Percentiles rank a stretch among this genome's conserved stretches.
These are phyloP conservation scores for Drosophila recens DNA, from an alignment of 2,888 invertebrate genomes.

Conservation along the genomic window DNA sequence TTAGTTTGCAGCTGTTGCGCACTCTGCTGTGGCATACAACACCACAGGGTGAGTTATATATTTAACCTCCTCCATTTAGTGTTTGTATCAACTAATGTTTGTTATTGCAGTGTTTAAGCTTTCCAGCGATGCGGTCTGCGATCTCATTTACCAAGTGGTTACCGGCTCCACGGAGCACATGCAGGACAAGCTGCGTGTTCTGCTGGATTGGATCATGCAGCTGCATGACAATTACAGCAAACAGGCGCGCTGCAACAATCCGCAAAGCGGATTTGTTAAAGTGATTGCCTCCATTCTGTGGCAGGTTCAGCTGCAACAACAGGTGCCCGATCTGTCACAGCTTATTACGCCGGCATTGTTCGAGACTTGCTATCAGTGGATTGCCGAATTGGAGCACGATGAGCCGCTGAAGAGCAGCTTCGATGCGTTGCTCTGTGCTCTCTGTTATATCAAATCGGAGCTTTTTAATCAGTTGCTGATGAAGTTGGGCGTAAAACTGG, in stretches of 20 bases:
- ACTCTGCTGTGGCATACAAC: slow-evolving; percentile 87
- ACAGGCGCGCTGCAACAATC: slow-evolving; percentile 83
- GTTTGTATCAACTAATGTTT: background rate
- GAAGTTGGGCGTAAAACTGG: slow-evolving; percentile 88
- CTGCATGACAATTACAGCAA: slow-evolving; percentile 81
- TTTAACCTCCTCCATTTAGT: background rate
- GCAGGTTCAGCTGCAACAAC: slow-evolving; percentile 89
- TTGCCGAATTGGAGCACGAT: slow-evolving; percentile 89
- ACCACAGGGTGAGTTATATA: slow-evolving; percentile 81
- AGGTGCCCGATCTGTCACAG: slow-evolving; percentile 88
- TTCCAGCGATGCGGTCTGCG: slow-evolving; percentile 89
- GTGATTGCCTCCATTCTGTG: slow-evolving; percentile 93
- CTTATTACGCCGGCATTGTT: slow-evolving; percentile 91
- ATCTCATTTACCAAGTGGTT: slow-evolving; percentile 92
- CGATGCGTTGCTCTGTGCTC: slow-evolving; percentile 94
- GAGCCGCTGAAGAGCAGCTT: slow-evolving; percentile 92
- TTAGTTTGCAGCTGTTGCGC: slow-evolving; percentile 87
- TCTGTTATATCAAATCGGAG: slow-evolving; percentile 93
- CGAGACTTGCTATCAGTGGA: slow-evolving; percentile 92
- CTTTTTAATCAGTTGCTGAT: slow-evolving; percentile 91
- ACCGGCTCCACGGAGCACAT: slow-evolving; percentile 85
- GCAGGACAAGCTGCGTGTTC: slow-evolving; percentile 88
- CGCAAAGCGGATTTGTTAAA: slow-evolving; percentile 87
- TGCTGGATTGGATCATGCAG: slow-evolving; percentile 90
- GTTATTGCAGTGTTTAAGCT: slow-evolving; percentile 82